Evolutionary conservation across 2,888 invertebrate species (phyloP), one percentile per base, ranked within the genome.

Genomic region (Pristionchus japonicus): DNA sequence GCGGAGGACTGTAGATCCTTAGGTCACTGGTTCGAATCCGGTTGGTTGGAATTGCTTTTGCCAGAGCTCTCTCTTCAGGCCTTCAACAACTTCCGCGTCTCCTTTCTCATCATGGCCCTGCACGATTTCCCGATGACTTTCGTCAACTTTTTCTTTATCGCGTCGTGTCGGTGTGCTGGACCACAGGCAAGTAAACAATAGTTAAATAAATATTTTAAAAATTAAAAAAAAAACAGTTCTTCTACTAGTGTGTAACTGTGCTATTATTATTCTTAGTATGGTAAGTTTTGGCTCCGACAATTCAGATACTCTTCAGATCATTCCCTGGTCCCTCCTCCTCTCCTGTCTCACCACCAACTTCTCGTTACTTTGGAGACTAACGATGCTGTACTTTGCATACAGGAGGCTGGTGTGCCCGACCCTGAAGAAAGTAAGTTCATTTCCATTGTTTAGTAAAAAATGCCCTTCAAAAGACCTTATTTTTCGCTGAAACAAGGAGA

Each of bases 71-170:
- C 17, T 15, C 17, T 57, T 57, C 52, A 92, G 91, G 92, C 93
- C 31, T 94, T 94, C 90, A 94, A 94, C 91, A 94, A 93, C 88
- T 94, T 94, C 87, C 92, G 94, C n/a, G 93, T 94, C 49, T 91
- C 93, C 43, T 94, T 94, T 80, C 92, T 94, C 52, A 91, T 94
- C 83, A 92, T 94, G 92, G 77, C 91, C 20, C 90, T 94, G 4
- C 93, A 94, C 88, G 94, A 94, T 86, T 90, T 89, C 31, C 94
- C 94, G 15, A 92, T 94, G 92, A 93, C 93, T 9, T 86, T 94
- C 61, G 86, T 92, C 88, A 94, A 94, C 89, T 94, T 92, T 89
- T 94, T 94, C 90, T 90, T 93, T 80, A 88, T 94, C 20, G 88
- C 93, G 43, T 89, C 93, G 2, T 94, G 94, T 89, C 90, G 94